Evolutionary conservation across 2,888 invertebrate species (phyloP).

Genomic region (Leistus spinibarbis): DNA sequence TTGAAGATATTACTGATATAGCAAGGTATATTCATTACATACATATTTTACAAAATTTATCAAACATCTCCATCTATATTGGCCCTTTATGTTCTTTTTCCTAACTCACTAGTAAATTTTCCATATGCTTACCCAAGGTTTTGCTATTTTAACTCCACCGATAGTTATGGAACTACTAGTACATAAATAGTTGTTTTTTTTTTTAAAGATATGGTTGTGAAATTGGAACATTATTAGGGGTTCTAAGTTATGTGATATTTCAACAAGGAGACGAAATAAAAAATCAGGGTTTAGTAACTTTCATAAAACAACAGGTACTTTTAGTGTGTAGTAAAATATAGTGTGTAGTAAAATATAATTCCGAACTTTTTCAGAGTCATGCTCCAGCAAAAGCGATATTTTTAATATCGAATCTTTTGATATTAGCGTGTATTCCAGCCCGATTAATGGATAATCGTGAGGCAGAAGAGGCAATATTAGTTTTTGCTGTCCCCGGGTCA

Average conservation of each 20-base stretch:
- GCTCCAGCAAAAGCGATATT: conserved; percentile 96
- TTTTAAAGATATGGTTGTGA: conserved; percentile 76
- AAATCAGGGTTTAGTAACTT: conserved; percentile 90
- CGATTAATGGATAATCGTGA: conserved; percentile 74
- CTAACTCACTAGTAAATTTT: no score
- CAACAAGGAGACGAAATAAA: conserved; percentile 95
- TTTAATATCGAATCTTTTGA: conserved; percentile 86
- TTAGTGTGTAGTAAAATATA: background rate
- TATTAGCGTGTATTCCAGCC: conserved; percentile 88
- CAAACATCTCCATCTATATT: no score
- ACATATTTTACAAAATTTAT: background rate
- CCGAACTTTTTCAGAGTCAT: conserved; percentile 68
- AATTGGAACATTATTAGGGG: conserved; percentile 82
- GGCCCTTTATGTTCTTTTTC: no score
- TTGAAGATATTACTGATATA: conserved; percentile 61
- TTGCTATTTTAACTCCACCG: no score
- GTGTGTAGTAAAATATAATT: conserved; percentile 44
- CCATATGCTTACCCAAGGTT: no score
- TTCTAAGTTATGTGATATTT: conserved; percentile 84
- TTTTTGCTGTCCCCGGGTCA: conserved; percentile 91
- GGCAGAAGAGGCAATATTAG: conserved; percentile 89
- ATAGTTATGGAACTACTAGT: no score
- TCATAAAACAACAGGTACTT: conserved; percentile 86
- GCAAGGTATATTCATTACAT: conserved; percentile 56
- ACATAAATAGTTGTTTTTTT: background rate